These are phyloP conservation scores for Trematomus loennbergii DNA, from an alignment of 2,113 vertebrate species.

Conservation along the genomic window DNA sequence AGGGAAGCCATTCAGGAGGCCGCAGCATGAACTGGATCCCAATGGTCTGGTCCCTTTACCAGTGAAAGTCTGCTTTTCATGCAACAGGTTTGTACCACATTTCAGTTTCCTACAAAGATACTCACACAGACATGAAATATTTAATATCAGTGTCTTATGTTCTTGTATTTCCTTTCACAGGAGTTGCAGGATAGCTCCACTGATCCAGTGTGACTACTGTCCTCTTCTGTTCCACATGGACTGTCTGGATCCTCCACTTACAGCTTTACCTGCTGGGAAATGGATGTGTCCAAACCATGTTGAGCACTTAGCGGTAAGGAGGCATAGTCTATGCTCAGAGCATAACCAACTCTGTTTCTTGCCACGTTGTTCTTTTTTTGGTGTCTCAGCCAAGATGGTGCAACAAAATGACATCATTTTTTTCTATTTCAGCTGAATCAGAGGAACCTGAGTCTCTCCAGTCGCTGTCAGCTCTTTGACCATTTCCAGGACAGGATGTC, in stretches of 20 bases:
- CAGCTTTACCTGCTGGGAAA: conserved; percentile 95
- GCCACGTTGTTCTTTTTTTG: background rate
- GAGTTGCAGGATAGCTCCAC: conserved; percentile 96
- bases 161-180: conserved; percentile 74
- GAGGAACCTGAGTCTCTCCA: conserved; percentile 94
- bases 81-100: conserved; percentile 88
- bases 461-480: conserved; percentile 98
- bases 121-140: background rate
- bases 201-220: conserved; percentile 98
- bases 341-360: background rate
- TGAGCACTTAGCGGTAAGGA: conserved; percentile 94
- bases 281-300: conserved; percentile 99
- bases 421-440: conserved; percentile 89
- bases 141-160: background rate
- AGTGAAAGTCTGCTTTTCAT: conserved; percentile 96
- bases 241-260: conserved; percentile 97
- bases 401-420: background rate
- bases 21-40: conserved; percentile 96
- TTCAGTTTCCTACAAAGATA: background rate
- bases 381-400: background rate
- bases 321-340: background rate
- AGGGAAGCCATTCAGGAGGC: conserved; percentile 94
- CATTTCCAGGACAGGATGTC: conserved; percentile 98
- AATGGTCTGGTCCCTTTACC: conserved; percentile 96
- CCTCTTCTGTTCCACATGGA: conserved; percentile 99